These are phyloP conservation scores for Geotrypetes seraphini DNA, from an alignment of 2,797 vertebrate genomes.

Conservation along the genomic window DNA sequence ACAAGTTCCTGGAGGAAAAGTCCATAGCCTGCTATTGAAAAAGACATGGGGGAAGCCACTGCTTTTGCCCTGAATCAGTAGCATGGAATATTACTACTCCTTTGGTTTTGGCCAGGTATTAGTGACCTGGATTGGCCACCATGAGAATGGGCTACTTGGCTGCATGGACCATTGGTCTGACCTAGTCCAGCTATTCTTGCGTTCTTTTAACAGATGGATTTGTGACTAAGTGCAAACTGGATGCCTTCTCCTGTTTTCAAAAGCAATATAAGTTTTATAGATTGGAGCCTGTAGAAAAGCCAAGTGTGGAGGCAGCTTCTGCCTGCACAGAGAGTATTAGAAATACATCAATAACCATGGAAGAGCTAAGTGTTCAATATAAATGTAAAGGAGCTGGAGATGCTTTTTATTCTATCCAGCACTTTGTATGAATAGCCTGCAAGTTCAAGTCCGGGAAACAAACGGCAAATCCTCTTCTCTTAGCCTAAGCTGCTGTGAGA, in stretches of 20 bases:
- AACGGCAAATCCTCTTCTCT: constrained; percentile 12
- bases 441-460: constrained; percentile 29
- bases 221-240: too few relatives aligned
- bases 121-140: too few relatives aligned
- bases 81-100: too few relatives aligned
- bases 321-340: not conserved
- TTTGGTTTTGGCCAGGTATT: too few relatives aligned
- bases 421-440: constrained; percentile 27
- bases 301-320: not conserved
- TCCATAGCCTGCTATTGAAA: too few relatives aligned
- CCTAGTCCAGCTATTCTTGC: too few relatives aligned
- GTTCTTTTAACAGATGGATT: too few relatives aligned
- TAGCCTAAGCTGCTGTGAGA: constrained; percentile 30
- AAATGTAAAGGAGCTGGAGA: constrained; percentile 24
- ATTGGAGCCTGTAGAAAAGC: not conserved
- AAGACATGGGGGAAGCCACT: too few relatives aligned
- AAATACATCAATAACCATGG: not conserved
- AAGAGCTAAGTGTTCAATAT: not conserved
- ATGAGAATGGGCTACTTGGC: too few relatives aligned
- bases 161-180: too few relatives aligned
- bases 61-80: too few relatives aligned
- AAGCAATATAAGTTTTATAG: not conserved
- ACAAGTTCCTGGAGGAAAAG: too few relatives aligned
- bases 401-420: constrained; percentile 13
- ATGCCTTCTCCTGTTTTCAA: not conserved